These are phyloP conservation scores for Eupristina koningsbergeri DNA, from an alignment of 1,140 invertebrate genomes.

Conservation along the genomic window DNA sequence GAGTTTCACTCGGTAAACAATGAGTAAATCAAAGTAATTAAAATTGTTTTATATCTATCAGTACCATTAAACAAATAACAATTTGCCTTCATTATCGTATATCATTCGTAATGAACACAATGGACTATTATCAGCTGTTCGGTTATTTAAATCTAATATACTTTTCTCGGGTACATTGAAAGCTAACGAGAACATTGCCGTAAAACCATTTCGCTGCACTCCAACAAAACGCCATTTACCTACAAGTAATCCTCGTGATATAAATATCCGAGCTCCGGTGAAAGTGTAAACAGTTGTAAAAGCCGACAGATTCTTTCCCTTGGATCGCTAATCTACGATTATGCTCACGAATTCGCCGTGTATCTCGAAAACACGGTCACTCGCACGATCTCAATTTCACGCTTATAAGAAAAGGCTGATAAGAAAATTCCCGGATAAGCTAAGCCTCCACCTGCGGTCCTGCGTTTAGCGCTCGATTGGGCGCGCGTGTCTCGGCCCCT, in stretches of 20 bases:
- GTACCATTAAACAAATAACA: background rate
- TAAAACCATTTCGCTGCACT: background rate
- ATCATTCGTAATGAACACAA: background rate
- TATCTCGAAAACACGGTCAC: background rate
- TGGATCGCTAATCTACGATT: no score
- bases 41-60: background rate
- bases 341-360: no score
- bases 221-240: background rate
- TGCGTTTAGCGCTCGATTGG: background rate
- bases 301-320: no score
- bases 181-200: background rate
- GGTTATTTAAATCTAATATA: background rate
- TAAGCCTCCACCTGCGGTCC: background rate
- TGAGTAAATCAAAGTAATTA: background rate
- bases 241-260: background rate
- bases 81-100: background rate
- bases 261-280: background rate
- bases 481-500: conserved; percentile 12
- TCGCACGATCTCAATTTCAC: conserved; percentile 28
- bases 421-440: background rate
- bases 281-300: background rate
- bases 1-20: background rate
- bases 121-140: background rate
- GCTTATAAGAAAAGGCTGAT: conserved; percentile 26
- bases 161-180: background rate